These are phyloP conservation scores for Elymnias hypermnestra DNA, from an alignment of 1,140 invertebrate species.

Conservation along the genomic window DNA sequence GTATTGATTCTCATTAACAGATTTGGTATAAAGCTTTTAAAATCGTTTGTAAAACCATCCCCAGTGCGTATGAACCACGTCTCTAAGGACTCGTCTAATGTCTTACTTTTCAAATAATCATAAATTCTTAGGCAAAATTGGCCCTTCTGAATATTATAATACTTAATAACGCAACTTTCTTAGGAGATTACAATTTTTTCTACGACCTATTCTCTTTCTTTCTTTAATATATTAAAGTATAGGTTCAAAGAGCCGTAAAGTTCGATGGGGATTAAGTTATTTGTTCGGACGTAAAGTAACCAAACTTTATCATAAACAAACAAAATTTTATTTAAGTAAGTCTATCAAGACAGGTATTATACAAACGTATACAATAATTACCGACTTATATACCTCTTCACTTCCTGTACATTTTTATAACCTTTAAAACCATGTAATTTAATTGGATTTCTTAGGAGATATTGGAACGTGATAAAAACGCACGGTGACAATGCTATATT, in stretches of 20 bases:
- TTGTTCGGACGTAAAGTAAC: background rate
- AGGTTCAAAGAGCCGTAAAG: conserved; percentile 7
- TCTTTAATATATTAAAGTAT: conserved; percentile 18
- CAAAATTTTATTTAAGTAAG: too few species aligned
- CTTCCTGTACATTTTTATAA: too few species aligned
- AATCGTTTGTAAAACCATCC: background rate
- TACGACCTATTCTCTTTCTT: conserved; percentile 20
- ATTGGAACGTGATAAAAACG: too few species aligned
- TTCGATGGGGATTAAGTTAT: conserved; percentile 4
- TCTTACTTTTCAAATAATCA: conserved; percentile 41
- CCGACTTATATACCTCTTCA: too few species aligned
- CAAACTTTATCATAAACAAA: too few species aligned
- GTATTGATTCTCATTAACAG: too few species aligned
- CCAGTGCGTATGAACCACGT: conserved; percentile 14
- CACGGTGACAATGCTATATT: too few species aligned
- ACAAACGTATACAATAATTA: too few species aligned
- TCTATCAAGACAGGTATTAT: too few species aligned
- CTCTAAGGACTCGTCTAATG: conserved; percentile 18
- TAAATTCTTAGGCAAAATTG: conserved; percentile 35
- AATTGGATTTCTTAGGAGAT: too few species aligned
- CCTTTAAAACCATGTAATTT: too few species aligned
- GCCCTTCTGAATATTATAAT: conserved; percentile 34
- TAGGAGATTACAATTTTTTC: conserved; percentile 36
- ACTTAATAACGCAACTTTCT: conserved; percentile 31
- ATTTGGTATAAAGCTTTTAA: too few species aligned